A percentile compares a stretch with the other conserved stretches of the same genome.
phyloP scores from a whole-genome alignment of 2,113 vertebrate genomes.

The Ctenodactylus gundi region DNA sequence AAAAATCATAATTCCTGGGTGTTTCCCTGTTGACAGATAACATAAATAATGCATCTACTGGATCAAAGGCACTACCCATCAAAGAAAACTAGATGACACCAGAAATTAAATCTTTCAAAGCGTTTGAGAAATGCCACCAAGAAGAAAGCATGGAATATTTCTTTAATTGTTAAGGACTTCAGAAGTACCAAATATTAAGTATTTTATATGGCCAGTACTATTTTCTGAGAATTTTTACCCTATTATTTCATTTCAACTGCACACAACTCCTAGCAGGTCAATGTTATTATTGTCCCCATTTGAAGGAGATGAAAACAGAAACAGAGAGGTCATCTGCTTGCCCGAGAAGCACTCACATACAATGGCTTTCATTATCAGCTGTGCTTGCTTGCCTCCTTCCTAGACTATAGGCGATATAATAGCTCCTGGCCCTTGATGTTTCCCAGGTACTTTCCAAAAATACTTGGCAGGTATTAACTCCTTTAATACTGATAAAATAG shows the following conservation, averaged over 20 bases:
- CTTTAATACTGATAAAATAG: not conserved
- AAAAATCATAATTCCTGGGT: conserved; percentile 63
- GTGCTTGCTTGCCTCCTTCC: not conserved
- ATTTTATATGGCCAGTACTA: not conserved
- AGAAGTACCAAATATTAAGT: not conserved
- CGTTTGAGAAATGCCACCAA: conserved; percentile 46
- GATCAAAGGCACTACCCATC: conserved; percentile 78
- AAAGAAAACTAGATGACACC: conserved; percentile 69
- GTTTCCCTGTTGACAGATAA: conserved; percentile 39
- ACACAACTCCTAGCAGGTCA: not conserved
- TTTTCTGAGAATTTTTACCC: not conserved
- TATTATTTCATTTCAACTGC: not conserved
- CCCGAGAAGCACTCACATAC: not conserved
- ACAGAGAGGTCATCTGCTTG: not conserved
- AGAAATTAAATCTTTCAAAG: conserved; percentile 64
- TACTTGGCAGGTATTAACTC: no score
- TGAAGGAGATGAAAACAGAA: not conserved
- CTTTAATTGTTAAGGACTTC: conserved; percentile 37
- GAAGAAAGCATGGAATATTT: conserved; percentile 7
- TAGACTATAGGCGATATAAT: accelerated
- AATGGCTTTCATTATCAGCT: no score
- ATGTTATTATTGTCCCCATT: not conserved
- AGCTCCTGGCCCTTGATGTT: not conserved
- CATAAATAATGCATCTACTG: conserved; percentile 40
- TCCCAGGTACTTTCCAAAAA: not conserved